Percentiles rank a stretch among this genome's conserved stretches.
Evolutionary conservation across 2,113 vertebrate genomes (phyloP).

Genomic region (Pelecanoides urinatrix): DNA sequence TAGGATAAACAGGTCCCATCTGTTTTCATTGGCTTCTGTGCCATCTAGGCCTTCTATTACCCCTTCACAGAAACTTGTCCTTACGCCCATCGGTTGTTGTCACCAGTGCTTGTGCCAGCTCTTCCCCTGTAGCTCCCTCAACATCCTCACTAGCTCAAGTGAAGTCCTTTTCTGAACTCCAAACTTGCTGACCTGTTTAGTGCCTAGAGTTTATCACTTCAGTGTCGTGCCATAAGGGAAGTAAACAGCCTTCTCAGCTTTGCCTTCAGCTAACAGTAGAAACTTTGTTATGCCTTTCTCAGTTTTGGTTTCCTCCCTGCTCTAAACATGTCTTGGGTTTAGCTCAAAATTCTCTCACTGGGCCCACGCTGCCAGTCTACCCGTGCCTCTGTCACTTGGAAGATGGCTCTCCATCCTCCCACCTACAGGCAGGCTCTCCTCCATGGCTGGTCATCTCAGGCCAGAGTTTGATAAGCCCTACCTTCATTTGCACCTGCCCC

Average conservation of each 20-base stretch:
- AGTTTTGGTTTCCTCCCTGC: neutral
- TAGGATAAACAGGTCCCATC: neutral
- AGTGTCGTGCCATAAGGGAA: neutral
- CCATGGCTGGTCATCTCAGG: neutral
- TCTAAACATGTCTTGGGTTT: neutral
- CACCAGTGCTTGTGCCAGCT: neutral
- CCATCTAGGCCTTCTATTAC: neutral
- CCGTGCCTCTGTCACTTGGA: neutral
- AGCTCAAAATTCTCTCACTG: neutral
- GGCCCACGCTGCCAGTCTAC: neutral
- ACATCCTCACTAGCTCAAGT: neutral
- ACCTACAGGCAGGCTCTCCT: neutral
- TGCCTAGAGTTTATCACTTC: neutral
- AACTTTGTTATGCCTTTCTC: neutral
- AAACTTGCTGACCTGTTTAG: neutral
- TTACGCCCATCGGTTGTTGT: rapidly evolving
- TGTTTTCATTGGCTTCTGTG: neutral
- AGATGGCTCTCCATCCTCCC: neutral
- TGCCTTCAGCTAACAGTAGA: neutral
- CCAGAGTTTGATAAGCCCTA: neutral
- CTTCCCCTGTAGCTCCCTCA: neutral
- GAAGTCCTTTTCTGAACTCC: neutral
- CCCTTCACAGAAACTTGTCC: neutral
- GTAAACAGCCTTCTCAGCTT: neutral
- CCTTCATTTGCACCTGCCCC: neutral